These are phyloP conservation scores for Dicerorhinus sumatrensis DNA, from an alignment of 2,113 vertebrate genomes.

Conservation along the genomic window DNA sequence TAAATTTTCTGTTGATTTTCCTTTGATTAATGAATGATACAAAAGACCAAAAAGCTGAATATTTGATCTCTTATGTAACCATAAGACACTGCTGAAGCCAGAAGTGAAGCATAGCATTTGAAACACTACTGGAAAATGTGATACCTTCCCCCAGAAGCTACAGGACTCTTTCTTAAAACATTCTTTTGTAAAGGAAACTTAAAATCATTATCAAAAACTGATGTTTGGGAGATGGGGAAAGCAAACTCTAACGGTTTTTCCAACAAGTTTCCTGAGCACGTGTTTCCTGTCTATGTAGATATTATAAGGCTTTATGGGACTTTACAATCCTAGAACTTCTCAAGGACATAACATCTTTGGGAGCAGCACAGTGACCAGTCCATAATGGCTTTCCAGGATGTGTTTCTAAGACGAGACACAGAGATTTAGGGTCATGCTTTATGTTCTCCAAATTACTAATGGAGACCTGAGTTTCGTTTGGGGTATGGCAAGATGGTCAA, in stretches of 20 bases:
- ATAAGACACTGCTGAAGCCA: conserved; percentile 2
- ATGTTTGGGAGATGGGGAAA: background rate
- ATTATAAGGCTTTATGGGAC: background rate
- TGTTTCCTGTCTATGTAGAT: background rate
- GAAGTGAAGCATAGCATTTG: background rate
- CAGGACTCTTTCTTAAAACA: background rate
- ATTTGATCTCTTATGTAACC: conserved; percentile 22
- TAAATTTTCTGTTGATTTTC: conserved; percentile 70
- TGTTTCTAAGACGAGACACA: background rate
- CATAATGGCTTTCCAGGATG: background rate
- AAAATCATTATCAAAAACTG: background rate
- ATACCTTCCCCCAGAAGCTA: background rate
- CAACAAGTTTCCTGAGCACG: background rate
- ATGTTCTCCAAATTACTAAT: background rate
- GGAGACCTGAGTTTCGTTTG: background rate
- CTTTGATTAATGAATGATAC: conserved; percentile 12
- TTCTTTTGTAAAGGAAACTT: background rate
- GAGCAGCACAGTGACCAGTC: background rate
- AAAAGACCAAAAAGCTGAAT: background rate
- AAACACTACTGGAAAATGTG: background rate
- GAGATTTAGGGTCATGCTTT: background rate
- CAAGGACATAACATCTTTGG: background rate
- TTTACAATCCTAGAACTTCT: conserved; percentile 29
- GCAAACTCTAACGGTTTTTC: conserved; percentile 8
- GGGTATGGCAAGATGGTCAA: background rate